These are phyloP conservation scores for Zosterops borbonicus DNA, from an alignment of 2,113 vertebrate genomes.

Conservation along the genomic window DNA sequence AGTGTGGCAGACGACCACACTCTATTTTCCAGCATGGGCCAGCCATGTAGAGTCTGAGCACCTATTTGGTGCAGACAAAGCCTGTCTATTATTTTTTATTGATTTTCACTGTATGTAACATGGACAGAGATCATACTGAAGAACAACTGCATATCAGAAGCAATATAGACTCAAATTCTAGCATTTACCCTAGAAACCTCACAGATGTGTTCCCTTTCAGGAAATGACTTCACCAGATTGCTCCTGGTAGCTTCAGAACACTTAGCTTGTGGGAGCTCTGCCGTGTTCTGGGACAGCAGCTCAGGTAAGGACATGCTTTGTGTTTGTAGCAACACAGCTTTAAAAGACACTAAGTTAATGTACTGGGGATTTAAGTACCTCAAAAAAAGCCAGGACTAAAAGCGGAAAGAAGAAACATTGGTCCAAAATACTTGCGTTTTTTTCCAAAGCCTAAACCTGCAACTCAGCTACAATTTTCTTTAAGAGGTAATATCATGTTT, in stretches of 20 bases:
- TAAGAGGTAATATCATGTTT: not conserved
- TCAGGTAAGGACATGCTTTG: not conserved
- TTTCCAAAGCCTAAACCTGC: not conserved
- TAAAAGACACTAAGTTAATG: not conserved
- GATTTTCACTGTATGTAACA: not conserved
- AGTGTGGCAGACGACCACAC: not conserved
- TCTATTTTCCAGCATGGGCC: not conserved
- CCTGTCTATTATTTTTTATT: not conserved
- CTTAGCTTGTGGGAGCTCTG: not conserved
- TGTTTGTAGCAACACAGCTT: not conserved
- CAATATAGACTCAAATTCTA: not conserved
- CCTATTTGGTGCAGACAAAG: not conserved
- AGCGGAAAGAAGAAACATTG: not conserved
- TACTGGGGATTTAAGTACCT: not conserved
- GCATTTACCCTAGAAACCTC: not conserved
- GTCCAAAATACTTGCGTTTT: not conserved
- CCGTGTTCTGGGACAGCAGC: not conserved
- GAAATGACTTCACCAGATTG: not conserved
- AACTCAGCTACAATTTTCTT: not conserved
- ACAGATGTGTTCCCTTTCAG: not conserved
- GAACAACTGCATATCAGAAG: not conserved
- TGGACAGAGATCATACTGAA: not conserved
- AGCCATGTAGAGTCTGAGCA: not conserved
- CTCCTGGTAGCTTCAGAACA: not conserved
- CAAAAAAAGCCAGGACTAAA: not conserved